Conservation (phyloP, 2,113 vertebrate genomes). For the Xenopus borealis region DNA sequence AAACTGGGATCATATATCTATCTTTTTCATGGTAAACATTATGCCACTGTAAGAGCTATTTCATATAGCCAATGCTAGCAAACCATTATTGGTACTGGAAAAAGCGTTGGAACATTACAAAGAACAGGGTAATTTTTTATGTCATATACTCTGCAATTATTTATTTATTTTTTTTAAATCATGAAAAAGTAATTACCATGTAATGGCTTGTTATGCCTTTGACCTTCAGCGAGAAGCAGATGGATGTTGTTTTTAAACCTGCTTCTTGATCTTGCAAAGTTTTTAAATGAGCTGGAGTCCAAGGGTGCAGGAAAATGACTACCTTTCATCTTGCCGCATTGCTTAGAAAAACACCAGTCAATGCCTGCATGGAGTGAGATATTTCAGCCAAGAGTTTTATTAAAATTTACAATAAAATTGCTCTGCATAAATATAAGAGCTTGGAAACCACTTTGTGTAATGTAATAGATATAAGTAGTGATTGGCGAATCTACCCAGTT, state of each 20-base stretch:
- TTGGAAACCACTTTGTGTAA: too few relatives aligned
- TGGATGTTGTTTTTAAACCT: slow-evolving; percentile 42
- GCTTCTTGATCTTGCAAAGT: slow-evolving; percentile 38
- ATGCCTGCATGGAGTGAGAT: too few relatives aligned
- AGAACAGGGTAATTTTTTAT: slow-evolving; percentile 8
- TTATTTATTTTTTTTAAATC: slow-evolving; percentile 20
- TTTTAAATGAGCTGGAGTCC: slow-evolving; percentile 46
- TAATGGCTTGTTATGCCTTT: slow-evolving; percentile 45
- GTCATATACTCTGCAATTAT: slow-evolving; percentile 42
- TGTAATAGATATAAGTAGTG: too few relatives aligned
- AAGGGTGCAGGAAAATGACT: slow-evolving; percentile 16
- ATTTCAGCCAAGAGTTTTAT: too few relatives aligned
- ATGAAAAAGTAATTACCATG: slow-evolving; percentile 36
- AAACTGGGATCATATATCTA: too few relatives aligned
- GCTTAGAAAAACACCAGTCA: not conserved
- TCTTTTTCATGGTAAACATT: too few relatives aligned
- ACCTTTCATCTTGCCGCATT: not conserved
- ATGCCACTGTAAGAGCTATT: too few relatives aligned
- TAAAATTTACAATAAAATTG: too few relatives aligned
- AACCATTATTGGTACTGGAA: slow-evolving; percentile 29
- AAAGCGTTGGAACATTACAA: not conserved
- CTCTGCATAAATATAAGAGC: too few relatives aligned
- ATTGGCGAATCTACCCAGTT: too few relatives aligned
- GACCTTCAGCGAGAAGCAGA: slow-evolving; percentile 39
- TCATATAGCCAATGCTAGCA: slow-evolving; percentile 1